These are phyloP conservation scores for Engraulis encrasicolus DNA, from an alignment of 2,113 vertebrate species.

Conservation along the genomic window DNA sequence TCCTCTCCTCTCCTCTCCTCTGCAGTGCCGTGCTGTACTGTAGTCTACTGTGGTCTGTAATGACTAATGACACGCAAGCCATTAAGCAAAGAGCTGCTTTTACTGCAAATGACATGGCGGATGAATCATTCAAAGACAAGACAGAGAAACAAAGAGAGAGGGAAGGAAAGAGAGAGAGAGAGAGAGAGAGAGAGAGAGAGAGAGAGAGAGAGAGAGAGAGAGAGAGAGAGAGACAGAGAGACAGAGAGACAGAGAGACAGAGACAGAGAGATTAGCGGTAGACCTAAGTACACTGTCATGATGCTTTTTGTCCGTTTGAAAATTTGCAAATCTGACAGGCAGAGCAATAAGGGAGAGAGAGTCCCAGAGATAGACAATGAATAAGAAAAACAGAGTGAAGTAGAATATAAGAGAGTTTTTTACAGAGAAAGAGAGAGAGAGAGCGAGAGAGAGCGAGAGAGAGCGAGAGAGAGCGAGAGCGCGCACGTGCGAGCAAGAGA, in stretches of 20 bases:
- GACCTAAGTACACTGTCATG: too few species aligned
- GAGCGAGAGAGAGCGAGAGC: too few species aligned
- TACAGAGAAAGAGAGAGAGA: too few species aligned
- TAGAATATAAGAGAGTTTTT: too few species aligned
- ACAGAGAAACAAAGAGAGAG: slow-evolving; percentile 7
- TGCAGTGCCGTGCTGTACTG: background rate
- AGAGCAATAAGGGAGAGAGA: too few species aligned
- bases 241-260: background rate
- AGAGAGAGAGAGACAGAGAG: background rate
- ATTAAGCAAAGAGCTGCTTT: slow-evolving; percentile 10
- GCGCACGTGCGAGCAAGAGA: too few species aligned
- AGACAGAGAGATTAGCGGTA: background rate
- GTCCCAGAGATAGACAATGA: too few species aligned
- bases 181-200: background rate
- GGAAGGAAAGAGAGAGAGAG: background rate
- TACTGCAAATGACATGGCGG: background rate
- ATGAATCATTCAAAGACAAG: background rate
- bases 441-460: too few species aligned
- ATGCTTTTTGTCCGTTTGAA: too few species aligned
- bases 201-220: slow-evolving; percentile 22
- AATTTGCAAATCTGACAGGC: too few species aligned
- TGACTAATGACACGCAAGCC: background rate
- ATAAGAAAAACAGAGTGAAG: too few species aligned
- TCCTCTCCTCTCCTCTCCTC: background rate
- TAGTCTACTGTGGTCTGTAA: background rate